These are phyloP conservation scores for Sebastolobus alascanus DNA, from an alignment of 2,797 vertebrate species.

Conservation along the genomic window DNA sequence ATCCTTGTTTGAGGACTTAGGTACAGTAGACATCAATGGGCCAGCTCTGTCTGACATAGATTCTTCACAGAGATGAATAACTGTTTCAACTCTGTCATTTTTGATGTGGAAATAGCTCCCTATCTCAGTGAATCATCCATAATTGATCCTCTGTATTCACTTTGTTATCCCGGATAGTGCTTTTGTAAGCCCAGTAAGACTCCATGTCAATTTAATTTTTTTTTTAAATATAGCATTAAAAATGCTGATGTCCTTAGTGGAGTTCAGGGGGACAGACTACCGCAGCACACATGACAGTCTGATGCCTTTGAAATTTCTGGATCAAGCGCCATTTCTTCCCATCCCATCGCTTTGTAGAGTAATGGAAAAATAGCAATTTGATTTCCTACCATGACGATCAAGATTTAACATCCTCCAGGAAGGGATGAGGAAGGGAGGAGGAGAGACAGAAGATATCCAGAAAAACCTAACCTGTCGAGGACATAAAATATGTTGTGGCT, in stretches of 20 bases:
- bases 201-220: conserved; percentile 41
- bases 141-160: conserved; percentile 67
- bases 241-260: conserved; percentile 22
- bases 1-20: conserved; percentile 31
- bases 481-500: conserved; percentile 57
- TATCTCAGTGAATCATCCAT: conserved; percentile 64
- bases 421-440: conserved; percentile 13
- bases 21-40: conserved; percentile 51
- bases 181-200: conserved; percentile 57
- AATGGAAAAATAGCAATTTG: conserved; percentile 57
- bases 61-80: conserved; percentile 55
- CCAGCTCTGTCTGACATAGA: conserved; percentile 51
- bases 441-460: conserved; percentile 58
- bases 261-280: conserved; percentile 26
- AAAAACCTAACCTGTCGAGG: conserved; percentile 64
- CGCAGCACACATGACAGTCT: conserved; percentile 9
- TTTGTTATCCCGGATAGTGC: conserved; percentile 47
- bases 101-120: conserved; percentile 59
- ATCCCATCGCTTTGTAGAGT: conserved; percentile 38
- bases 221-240: conserved; percentile 39
- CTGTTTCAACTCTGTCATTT: conserved; percentile 69
- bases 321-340: conserved; percentile 48
- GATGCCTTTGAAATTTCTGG: conserved; percentile 38
- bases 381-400: conserved; percentile 52
- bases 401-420: conserved; percentile 56